Evolutionary conservation across 2,113 vertebrate genomes (phyloP), one percentile per base, ranked within the genome.

Genomic region (Cephalopterus ornatus): DNA sequence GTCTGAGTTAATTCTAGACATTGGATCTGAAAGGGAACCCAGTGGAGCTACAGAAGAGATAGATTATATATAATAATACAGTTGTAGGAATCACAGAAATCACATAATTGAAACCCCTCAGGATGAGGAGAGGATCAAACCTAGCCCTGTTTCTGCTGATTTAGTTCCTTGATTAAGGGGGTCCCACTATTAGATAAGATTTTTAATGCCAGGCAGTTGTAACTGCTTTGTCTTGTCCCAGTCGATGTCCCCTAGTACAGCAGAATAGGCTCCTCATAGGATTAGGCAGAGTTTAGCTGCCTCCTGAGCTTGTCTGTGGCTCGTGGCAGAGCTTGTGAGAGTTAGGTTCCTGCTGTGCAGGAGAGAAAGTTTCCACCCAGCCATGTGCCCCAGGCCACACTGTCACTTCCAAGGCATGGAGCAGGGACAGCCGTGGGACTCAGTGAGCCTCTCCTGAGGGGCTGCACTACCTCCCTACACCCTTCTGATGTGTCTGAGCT

Each of bases 201-300:
- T 92, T 94, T 73, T 75, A 62, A 49, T 53, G 24, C 27, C 68
- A 81, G 17, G 32, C 32, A 49, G 17, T 52, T 70, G 2, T 11
- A 53, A 28, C 1, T 32, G 23, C 44, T 63, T 66, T 47, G 10
- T 66, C 50, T 74, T 53, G 12, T 58, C n/a, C 37, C 46, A n/a
- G 50, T 8, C 4, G 0, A 23, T 46, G 28, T 74, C 5, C 11
- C 37, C 16, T 62, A 77, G 30, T 8, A 14, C 0, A 0, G 32
- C 52, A 89, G 74, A 88, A 28, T 44, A 73, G 49, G 19, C 6
- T 52, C 23, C 44, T 76, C 15, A 6, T 7, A 18, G 58, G 28
- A 21, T n/a, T 6, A 37, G 28, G 3, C 13, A 47, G 26, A 47
- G 24, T 4, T 89, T 55, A 62, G 41, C 55, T 74, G 46, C 15